phyloP scores from a whole-genome alignment of 2,888 invertebrate genomes.

The Cataglyphis rosenhaueri region DNA sequence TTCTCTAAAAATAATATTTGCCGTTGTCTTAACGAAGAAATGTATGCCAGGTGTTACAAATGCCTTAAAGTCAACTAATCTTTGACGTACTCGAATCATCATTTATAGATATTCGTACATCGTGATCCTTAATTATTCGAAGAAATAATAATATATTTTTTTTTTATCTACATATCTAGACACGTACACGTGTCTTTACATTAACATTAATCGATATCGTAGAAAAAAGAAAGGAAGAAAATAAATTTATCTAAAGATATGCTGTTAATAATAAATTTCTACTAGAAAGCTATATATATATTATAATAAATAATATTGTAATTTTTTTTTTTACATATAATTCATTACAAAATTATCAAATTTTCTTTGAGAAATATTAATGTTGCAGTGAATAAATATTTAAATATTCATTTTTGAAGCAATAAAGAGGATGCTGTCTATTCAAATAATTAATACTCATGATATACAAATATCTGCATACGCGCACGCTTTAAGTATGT shows the following conservation, averaged over 20 bases:
- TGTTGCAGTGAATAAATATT: neutral
- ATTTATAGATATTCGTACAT: neutral
- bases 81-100: neutral
- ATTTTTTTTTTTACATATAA: neutral
- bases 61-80: neutral
- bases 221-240: neutral
- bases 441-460: neutral
- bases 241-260: neutral
- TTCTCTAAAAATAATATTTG: neutral
- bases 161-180: neutral
- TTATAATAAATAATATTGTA: neutral
- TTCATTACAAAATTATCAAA: neutral
- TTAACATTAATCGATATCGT: neutral
- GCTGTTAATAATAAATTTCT: neutral
- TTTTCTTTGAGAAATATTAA: neutral
- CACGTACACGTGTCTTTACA: neutral
- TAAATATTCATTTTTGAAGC: neutral
- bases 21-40: neutral
- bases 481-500: neutral
- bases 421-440: neutral
- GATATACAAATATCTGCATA: neutral
- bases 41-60: neutral
- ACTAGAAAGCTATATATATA: neutral
- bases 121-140: neutral
- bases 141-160: neutral